Percentiles rank a stretch among this genome's conserved stretches.
Conservation (phyloP, 2,113 vertebrate species). For the Ictidomys tridecemlineatus region DNA sequence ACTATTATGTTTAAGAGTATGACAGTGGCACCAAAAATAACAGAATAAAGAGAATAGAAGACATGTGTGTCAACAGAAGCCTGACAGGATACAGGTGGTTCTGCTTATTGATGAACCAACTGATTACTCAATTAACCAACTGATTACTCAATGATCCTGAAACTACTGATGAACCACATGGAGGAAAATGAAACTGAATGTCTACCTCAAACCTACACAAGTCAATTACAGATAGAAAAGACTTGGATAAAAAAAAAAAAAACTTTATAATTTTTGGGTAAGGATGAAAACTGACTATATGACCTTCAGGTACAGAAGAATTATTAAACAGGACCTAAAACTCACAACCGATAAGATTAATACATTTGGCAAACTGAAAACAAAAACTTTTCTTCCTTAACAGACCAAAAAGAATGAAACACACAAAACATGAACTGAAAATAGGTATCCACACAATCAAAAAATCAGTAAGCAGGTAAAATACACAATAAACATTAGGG, state of each 20-base stretch:
- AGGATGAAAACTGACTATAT: neutral
- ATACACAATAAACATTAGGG: neutral
- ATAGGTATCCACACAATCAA: neutral
- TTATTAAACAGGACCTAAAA: neutral
- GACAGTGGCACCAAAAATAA: neutral
- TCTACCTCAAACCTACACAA: neutral
- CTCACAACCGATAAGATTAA: neutral
- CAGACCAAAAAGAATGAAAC: neutral
- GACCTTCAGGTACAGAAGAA: neutral
- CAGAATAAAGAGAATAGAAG: neutral
- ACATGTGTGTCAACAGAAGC: neutral
- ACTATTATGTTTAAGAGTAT: constrained; percentile 13
- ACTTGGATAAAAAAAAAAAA: neutral
- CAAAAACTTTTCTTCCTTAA: neutral
- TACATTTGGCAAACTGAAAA: constrained; percentile 6
- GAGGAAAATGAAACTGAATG: neutral
- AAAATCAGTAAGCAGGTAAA: neutral
- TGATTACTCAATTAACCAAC: neutral
- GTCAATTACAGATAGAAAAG: neutral
- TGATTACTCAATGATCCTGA: neutral
- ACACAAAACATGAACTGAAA: constrained; percentile 28
- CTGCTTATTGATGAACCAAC: neutral
- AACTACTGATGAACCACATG: neutral
- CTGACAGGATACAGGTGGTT: neutral
- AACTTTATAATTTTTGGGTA: neutral